phyloP scores from a whole-genome alignment of 2,888 invertebrate genomes.

The Philaethria dido region DNA sequence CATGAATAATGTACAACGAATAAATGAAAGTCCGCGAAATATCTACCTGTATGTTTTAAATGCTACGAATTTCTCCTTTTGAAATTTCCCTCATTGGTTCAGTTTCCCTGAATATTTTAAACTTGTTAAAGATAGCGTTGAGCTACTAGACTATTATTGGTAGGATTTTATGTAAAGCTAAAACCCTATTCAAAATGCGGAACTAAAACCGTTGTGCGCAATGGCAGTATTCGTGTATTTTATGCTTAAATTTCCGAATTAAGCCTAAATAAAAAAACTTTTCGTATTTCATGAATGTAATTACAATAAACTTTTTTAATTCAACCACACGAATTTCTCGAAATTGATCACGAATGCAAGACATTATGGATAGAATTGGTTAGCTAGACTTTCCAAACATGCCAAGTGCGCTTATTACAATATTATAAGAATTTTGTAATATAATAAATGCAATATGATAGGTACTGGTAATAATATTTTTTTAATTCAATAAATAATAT shows the following conservation, averaged over 20 bases:
- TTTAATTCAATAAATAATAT: not conserved
- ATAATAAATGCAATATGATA: not conserved
- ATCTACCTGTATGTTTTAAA: slow-evolving; percentile 76
- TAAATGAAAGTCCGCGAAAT: slow-evolving; percentile 71
- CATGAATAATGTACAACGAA: slow-evolving; percentile 80
- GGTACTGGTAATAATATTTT: not conserved
- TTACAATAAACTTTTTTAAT: not conserved
- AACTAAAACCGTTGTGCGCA: slow-evolving; percentile 7
- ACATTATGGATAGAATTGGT: not conserved
- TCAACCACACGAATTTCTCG: not conserved
- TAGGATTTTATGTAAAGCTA: slow-evolving; percentile 26
- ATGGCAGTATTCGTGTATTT: slow-evolving; percentile 1
- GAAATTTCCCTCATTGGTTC: slow-evolving; percentile 54
- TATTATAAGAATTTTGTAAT: too few relatives aligned
- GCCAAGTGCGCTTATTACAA: not conserved
- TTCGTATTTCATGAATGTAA: not conserved
- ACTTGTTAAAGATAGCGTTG: slow-evolving; percentile 31
- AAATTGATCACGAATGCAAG: not conserved
- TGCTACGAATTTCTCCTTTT: slow-evolving; percentile 65
- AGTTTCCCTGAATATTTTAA: slow-evolving; percentile 28
- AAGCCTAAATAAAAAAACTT: slow-evolving; percentile 2
- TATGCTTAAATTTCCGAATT: not conserved
- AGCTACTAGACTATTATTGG: slow-evolving; percentile 25
- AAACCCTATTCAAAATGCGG: slow-evolving; percentile 3
- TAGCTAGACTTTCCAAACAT: not conserved